A percentile compares a stretch with the other conserved stretches of the same genome.
Evolutionary conservation across 2,797 vertebrate genomes (phyloP).

Genomic region (Pogonophryne albipinna): DNA sequence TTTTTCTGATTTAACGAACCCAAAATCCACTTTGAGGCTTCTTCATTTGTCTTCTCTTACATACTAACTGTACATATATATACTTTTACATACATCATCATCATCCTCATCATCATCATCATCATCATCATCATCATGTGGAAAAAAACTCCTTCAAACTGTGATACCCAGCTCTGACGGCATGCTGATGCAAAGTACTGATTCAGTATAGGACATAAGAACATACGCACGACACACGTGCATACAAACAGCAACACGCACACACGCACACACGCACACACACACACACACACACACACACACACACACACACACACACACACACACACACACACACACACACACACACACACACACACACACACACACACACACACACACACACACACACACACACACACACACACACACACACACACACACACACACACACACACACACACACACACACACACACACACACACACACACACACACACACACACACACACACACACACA

Average conservation of each 20-base stretch:
- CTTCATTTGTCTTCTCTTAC: constrained; percentile 70
- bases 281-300: too few relatives aligned
- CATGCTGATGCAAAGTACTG: constrained; percentile 87
- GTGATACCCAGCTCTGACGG: constrained; percentile 82
- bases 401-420: too few relatives aligned
- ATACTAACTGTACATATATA: constrained; percentile 81
- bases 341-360: constrained; percentile 8
- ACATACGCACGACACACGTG: constrained; percentile 73
- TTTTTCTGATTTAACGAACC: constrained; percentile 20
- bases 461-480: constrained; percentile 61
- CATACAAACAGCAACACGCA: constrained; percentile 66
- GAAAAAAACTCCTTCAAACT: constrained; percentile 70
- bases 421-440: too few relatives aligned
- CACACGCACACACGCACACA: too few relatives aligned
- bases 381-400: constrained; percentile 43
- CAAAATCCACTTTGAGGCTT: constrained; percentile 62
- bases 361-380: constrained; percentile 14
- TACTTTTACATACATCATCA: constrained; percentile 72
- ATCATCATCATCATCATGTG: constrained; percentile 71
- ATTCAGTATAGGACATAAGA: constrained; percentile 84
- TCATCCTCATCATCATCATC: constrained; percentile 70
- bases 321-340: constrained; percentile 55
- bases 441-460: too few relatives aligned
- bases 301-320: too few relatives aligned
- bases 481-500: constrained; percentile 16